Evolutionary conservation across 2,113 vertebrate species (phyloP), one percentile per base, ranked within the genome.

Genomic region (Struthidea cinerea): DNA sequence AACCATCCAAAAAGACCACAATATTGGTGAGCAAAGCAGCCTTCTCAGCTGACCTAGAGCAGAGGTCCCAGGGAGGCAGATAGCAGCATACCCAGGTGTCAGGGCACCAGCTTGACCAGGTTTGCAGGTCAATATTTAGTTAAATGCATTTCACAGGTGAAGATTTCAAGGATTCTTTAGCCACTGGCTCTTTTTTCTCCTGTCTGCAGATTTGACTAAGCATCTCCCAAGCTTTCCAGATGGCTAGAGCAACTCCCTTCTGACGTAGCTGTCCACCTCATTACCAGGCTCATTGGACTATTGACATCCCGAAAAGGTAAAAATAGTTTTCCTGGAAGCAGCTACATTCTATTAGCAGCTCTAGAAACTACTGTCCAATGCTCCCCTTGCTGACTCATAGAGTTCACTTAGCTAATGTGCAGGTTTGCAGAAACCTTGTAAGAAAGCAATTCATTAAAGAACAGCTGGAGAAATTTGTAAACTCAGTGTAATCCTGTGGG

Each of bases 191-290:
- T 46, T 11, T 42, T 59, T 18, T 21, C 11, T 91, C 7, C 30
- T 50, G 19, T 76, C 74, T 88, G 63, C 53, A 93, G 33, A 73
- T 75, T 77, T 49, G 24, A 55, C 30, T 26, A 42, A 91, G 50
- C 23, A 42, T 46, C 21, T 86, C 68, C n/a, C 28, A 65, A 13
- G 22, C 10, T 65, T 76, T 65, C 57, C 9, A 6, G 61, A 61
- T 69, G 26, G 69, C 41, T 53, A 30, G 11, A 82, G 27, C 24
- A 71, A n/a, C 15, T 52, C 3, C 0, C 3, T 84, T 88, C 64
- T 2, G 3, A 35, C 0, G 0, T 16, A 44, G 27, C 27, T 60
- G 13, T 8, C 26, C n/a, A 20, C n/a, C 37, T 68, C 9, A 17
- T 27, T 85, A 37, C 37, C 41, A 55, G 35, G 18, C 9, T 69